These are phyloP conservation scores for Tetraodon nigroviridis DNA, from an alignment of 2,113 vertebrate genomes.

Conservation along the genomic window DNA sequence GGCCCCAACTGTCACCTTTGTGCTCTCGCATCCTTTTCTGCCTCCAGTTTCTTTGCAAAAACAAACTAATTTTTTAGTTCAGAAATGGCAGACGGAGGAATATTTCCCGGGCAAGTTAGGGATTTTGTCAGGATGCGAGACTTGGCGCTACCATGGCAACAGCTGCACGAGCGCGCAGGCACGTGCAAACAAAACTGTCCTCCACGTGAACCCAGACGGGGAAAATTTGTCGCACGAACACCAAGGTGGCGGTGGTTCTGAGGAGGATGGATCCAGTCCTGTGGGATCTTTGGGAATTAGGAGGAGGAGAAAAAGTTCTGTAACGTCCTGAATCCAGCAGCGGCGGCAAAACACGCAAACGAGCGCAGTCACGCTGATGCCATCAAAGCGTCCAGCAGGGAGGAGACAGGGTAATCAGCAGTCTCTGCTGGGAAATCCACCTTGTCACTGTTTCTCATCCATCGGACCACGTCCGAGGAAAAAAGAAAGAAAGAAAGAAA, in stretches of 20 bases:
- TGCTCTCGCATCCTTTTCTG: no score
- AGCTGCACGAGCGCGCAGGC: no score
- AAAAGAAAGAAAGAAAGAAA: no score
- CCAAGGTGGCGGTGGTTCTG: no score
- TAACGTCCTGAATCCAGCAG: no score
- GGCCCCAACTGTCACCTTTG: no score
- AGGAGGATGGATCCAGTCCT: no score
- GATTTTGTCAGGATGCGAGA: constrained; percentile 14
- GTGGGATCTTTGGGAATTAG: no score
- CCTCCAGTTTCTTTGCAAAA: background rate
- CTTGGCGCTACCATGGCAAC: constrained; percentile 33
- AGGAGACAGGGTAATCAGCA: background rate
- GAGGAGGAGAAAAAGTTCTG: no score
- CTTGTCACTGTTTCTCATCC: no score
- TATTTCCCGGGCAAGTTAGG: constrained; percentile 34
- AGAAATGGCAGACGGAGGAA: constrained; percentile 4
- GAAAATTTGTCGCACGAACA: no score
- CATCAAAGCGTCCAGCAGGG: background rate
- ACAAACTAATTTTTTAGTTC: background rate
- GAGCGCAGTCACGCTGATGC: background rate
- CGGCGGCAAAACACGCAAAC: background rate
- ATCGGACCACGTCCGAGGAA: no score
- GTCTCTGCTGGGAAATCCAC: background rate
- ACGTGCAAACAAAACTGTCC: constrained; percentile 7
- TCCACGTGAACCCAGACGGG: constrained; percentile 17